Evolutionary conservation across 2,113 vertebrate species (phyloP).

Genomic region (Cyprinodon tularosa): DNA sequence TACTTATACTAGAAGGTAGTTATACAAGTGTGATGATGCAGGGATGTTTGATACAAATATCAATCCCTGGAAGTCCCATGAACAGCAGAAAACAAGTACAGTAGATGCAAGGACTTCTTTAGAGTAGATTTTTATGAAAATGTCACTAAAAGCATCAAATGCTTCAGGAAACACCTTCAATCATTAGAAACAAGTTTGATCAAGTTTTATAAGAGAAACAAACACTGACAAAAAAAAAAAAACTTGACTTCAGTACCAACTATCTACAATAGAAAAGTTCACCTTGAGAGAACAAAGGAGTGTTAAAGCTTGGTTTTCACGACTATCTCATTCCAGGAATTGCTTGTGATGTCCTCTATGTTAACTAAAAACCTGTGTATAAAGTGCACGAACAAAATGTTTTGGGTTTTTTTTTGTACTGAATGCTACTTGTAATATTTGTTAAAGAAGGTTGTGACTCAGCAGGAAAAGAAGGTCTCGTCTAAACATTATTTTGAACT

Average conservation of each 20-base stretch:
- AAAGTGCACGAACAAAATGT: background rate
- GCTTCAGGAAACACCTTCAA: background rate
- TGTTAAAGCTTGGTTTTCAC: background rate
- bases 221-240: background rate
- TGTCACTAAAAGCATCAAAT: background rate
- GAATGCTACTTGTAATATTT: background rate
- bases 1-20: too few species aligned
- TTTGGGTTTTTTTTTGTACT: background rate
- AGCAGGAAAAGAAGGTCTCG: background rate
- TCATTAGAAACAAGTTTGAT: background rate
- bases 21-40: too few species aligned
- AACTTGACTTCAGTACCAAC: background rate
- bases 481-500: background rate
- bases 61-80: background rate
- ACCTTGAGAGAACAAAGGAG: background rate
- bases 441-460: background rate
- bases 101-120: background rate
- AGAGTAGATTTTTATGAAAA: background rate
- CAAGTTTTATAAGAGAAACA: background rate
- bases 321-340: background rate
- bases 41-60: background rate
- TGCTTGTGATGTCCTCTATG: background rate
- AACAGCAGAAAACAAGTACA: background rate
- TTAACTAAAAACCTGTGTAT: background rate
- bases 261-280: background rate